A percentile compares a stretch with the other conserved stretches of the same genome.
These are phyloP conservation scores for Phaetusa simplex DNA, from an alignment of 2,113 vertebrate species.

Conservation along the genomic window DNA sequence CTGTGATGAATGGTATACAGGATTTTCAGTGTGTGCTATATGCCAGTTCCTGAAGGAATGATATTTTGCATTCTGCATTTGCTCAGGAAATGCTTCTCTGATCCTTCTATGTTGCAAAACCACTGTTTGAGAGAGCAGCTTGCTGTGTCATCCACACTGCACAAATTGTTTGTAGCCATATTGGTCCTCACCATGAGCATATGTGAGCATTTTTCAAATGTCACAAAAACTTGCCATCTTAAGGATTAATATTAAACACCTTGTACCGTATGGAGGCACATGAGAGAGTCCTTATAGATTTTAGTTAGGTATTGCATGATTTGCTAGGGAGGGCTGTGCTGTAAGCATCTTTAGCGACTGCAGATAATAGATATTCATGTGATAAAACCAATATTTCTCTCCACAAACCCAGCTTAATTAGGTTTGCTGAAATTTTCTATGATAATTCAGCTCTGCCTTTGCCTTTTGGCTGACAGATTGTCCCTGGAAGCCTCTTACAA, in stretches of 20 bases:
- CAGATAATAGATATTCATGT: constrained; percentile 34
- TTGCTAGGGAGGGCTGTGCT: background rate
- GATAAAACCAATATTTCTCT: constrained; percentile 30
- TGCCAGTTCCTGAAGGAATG: background rate
- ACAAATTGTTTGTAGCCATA: constrained; percentile 3
- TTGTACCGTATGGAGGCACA: background rate
- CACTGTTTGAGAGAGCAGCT: background rate
- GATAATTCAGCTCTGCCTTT: constrained; percentile 62
- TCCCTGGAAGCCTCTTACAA: constrained; percentile 56
- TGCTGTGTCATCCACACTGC: background rate
- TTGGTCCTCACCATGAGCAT: constrained; percentile 28
- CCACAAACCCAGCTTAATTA: constrained; percentile 56
- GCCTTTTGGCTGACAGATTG: constrained; percentile 51
- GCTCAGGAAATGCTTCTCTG: background rate
- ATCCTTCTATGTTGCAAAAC: background rate
- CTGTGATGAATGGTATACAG: background rate
- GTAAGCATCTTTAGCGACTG: constrained; percentile 12
- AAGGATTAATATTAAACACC: constrained; percentile 36
- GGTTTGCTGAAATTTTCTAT: constrained; percentile 57
- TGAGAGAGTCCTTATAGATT: background rate
- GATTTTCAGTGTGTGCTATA: background rate
- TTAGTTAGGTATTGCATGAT: background rate
- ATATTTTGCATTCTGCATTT: background rate
- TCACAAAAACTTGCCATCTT: background rate
- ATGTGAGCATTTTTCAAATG: constrained; percentile 45